Conservation (phyloP, 2,113 vertebrate genomes). For the Poecile atricapillus region DNA sequence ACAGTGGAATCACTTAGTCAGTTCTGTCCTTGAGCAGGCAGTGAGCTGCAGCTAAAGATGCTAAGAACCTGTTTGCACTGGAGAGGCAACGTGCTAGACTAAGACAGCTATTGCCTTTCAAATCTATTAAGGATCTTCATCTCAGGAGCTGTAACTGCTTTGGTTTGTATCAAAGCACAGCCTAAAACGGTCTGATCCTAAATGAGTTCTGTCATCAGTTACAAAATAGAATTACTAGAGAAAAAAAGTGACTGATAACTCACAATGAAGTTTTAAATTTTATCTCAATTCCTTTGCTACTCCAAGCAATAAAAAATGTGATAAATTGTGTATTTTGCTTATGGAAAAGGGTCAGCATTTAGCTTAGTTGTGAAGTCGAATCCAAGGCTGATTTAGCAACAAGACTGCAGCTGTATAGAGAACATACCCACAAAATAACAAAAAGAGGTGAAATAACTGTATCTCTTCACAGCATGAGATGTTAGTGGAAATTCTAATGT, state of each 20-base stretch:
- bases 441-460: not conserved
- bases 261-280: constrained; percentile 23
- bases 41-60: not conserved
- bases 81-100: not conserved
- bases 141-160: not conserved
- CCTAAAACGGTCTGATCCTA: not conserved
- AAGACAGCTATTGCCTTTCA: not conserved
- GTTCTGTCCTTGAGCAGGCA: not conserved
- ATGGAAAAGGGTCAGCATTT: not conserved
- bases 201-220: not conserved
- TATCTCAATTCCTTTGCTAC: constrained; percentile 12
- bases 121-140: not conserved
- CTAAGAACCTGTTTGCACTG: not conserved
- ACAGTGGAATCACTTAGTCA: not conserved
- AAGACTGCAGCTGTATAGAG: not conserved
- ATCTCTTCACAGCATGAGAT: not conserved
- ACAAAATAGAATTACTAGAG: not conserved
- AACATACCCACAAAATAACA: not conserved
- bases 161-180: not conserved
- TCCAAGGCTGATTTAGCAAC: not conserved
- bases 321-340: constrained; percentile 35
- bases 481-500: not conserved
- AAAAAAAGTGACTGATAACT: not conserved
- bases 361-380: not conserved
- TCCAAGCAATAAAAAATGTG: not conserved